These are phyloP conservation scores for Sardinella longiceps DNA, from an alignment of 2,797 vertebrate genomes.

Conservation along the genomic window DNA sequence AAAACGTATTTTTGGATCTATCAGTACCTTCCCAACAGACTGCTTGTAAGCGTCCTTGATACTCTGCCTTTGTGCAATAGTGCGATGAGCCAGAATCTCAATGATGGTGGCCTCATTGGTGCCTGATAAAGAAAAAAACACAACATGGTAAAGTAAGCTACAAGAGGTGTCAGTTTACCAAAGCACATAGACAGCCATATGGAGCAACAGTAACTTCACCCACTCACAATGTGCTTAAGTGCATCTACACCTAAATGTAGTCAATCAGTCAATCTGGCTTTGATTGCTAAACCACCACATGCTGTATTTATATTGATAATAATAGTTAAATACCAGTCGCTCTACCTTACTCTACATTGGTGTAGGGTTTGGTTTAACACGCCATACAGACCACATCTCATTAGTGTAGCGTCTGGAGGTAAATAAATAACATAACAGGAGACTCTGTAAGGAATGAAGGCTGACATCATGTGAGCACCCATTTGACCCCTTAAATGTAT, in stretches of 20 bases:
- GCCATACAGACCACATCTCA: not conserved
- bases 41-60: slow-evolving; percentile 88
- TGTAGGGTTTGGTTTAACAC: not conserved
- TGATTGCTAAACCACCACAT: too few species aligned
- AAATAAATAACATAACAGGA: not conserved
- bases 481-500: not conserved
- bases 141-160: not conserved
- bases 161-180: not conserved
- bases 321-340: too few species aligned
- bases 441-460: not conserved
- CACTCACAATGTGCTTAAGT: too few species aligned
- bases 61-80: slow-evolving; percentile 86
- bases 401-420: not conserved
- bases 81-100: slow-evolving; percentile 79
- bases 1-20: not conserved
- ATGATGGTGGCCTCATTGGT: slow-evolving; percentile 87
- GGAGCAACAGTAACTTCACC: too few species aligned
- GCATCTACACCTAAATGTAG: too few species aligned
- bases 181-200: not conserved
- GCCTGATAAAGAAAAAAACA: slow-evolving; percentile 70
- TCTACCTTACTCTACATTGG: too few species aligned
- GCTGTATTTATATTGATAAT: too few species aligned
- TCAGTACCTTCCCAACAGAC: slow-evolving; percentile 85
- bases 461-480: not conserved
- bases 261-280: too few species aligned